Evolutionary conservation across 2,113 vertebrate species (phyloP), one percentile per base, ranked within the genome.

Genomic region (Pelecanoides urinatrix): DNA sequence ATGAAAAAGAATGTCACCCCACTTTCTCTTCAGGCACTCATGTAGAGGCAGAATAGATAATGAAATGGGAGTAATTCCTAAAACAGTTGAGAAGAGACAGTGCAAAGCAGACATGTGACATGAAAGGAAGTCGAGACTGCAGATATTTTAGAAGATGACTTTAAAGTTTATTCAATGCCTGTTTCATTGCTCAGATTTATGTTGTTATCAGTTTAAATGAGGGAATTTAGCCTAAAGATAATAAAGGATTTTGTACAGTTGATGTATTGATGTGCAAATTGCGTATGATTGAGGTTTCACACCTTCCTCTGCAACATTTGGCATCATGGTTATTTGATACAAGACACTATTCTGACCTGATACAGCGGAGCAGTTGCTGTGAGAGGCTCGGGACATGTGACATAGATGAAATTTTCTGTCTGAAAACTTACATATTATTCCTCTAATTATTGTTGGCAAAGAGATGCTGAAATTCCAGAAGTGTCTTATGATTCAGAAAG

Each of bases 321-420:
- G 59, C 83, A n/a, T 73, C 55, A 25, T 1, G 7, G 56, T 94
- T 88, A 59, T 67, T 93, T 86, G 90, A 93, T 90, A 94, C 34
- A 72, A 53, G 90, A 72, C 21, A 66, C 53, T 92, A 50, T 50
- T 73, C 85, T 96, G 91, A 88, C 58, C 75, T 94, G 92, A 94
- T 86, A 92, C 56, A 3, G 2, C 23, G 10, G 76, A 81, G 52
- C 91, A 96, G 88, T 95, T 96, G 80, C 76, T 91, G 68, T 78
- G 67, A 89, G 94, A 95, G 52, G 76, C 83, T 91, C 40, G 56
- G 65, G 45, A 88, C 71, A 92, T 96, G 94, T 95, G 94, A 97
- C 81, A 96, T 95, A 95, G 94, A 94, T 93, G 89, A 88, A 91
- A 92, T 96, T 92, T 95, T 92, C 94, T 97, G 92, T 89, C 96